phyloP scores from a whole-genome alignment of 2,888 invertebrate genomes.

The Meteorus cinctellus region DNA sequence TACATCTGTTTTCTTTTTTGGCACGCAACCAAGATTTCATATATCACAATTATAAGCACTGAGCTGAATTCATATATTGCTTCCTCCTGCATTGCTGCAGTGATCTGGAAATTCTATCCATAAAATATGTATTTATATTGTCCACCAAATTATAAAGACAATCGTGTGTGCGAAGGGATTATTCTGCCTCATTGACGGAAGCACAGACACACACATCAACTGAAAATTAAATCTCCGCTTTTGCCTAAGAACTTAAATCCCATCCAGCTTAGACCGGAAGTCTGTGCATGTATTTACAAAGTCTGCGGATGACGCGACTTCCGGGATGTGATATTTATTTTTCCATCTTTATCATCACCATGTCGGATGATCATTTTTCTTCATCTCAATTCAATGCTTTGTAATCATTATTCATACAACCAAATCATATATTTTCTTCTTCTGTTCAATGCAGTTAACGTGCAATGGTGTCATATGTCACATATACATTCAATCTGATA shows the following conservation, averaged over 20 bases:
- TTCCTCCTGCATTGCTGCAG: neutral
- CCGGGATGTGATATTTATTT: constrained; percentile 58
- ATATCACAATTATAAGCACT: neutral
- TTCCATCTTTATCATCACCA: constrained; percentile 21
- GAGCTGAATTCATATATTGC: neutral
- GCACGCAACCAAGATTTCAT: neutral
- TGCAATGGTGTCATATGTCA: neutral
- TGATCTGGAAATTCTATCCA: neutral
- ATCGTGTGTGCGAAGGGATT: neutral
- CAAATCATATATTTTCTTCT: neutral
- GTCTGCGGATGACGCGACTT: constrained; percentile 58
- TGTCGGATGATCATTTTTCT: constrained; percentile 21
- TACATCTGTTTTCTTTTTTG: neutral
- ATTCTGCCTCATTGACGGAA: constrained; percentile 13
- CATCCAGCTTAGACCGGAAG: constrained; percentile 44
- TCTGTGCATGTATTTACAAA: constrained; percentile 36
- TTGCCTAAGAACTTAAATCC: constrained; percentile 18
- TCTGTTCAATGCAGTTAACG: neutral
- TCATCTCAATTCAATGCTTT: neutral
- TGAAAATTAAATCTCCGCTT: neutral
- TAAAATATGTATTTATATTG: neutral
- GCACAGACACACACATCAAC: neutral
- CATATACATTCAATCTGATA: neutral
- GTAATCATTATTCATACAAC: neutral
- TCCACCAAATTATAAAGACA: constrained; percentile 10